Evolutionary conservation across 1,140 invertebrate species (phyloP).

Genomic region (Leucophenga varia): DNA sequence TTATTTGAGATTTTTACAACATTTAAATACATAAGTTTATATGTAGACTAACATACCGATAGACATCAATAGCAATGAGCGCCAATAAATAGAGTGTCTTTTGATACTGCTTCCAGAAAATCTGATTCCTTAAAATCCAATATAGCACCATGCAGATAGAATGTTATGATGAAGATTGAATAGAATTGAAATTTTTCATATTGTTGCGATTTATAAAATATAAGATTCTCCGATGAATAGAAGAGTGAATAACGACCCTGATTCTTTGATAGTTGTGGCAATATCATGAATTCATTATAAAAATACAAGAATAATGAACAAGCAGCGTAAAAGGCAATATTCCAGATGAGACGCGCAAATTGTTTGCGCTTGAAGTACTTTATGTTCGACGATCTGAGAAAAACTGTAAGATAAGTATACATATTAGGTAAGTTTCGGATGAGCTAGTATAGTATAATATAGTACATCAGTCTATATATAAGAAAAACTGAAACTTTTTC

Average conservation of each 20-base stretch:
- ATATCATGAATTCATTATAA: constrained; percentile 51
- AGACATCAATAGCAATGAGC: constrained; percentile 42
- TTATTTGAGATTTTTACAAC: too few species aligned
- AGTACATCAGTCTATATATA: too few species aligned
- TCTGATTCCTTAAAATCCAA: constrained; percentile 50
- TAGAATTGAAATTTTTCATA: constrained; percentile 53
- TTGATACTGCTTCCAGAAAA: constrained; percentile 44
- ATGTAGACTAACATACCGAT: constrained; percentile 27
- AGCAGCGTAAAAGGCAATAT: constrained; percentile 49
- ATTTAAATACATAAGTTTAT: not conserved
- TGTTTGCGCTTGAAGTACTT: constrained; percentile 51
- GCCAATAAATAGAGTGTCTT: constrained; percentile 43
- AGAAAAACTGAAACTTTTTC: too few species aligned
- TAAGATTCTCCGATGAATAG: constrained; percentile 48
- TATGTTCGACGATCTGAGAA: constrained; percentile 44
- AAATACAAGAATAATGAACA: constrained; percentile 46
- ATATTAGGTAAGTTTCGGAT: too few species aligned
- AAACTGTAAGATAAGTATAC: constrained; percentile 45
- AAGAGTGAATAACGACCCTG: constrained; percentile 49
- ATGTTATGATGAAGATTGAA: constrained; percentile 50
- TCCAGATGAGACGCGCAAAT: constrained; percentile 49
- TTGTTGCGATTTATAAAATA: constrained; percentile 49
- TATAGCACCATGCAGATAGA: constrained; percentile 48
- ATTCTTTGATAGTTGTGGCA: constrained; percentile 48
- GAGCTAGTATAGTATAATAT: too few species aligned